Percentiles rank a stretch among this genome's conserved stretches.
These are phyloP conservation scores for Heliangelus exortis DNA, from an alignment of 2,797 vertebrate species.

Conservation along the genomic window DNA sequence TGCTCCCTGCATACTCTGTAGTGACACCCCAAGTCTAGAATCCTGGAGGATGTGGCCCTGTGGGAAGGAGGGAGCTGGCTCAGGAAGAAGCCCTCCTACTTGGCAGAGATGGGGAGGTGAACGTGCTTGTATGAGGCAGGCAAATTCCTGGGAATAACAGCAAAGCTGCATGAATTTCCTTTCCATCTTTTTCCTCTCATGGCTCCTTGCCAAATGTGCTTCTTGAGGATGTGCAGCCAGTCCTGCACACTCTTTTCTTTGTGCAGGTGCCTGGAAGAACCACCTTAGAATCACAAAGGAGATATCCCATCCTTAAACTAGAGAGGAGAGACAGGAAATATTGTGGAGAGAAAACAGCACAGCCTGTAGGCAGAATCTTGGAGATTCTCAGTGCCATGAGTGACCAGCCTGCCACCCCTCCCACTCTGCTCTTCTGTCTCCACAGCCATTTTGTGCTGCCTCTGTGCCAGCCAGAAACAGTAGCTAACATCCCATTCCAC, in stretches of 20 bases:
- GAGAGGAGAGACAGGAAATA: neutral
- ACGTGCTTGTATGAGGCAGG: neutral
- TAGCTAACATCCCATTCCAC: neutral
- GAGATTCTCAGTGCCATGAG: neutral
- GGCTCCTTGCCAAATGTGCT: neutral
- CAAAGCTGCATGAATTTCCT: neutral
- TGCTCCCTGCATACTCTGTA: neutral
- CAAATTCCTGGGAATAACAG: neutral
- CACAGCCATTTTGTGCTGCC: neutral
- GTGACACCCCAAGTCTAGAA: neutral
- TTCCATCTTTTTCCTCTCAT: rapidly evolving
- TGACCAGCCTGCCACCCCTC: rapidly evolving
- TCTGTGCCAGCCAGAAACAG: neutral
- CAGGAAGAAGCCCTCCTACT: neutral
- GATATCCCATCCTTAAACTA: neutral
- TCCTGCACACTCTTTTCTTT: neutral
- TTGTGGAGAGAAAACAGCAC: neutral
- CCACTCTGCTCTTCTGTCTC: neutral
- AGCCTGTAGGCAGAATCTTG: neutral
- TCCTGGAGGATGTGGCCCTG: neutral
- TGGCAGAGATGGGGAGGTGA: neutral
- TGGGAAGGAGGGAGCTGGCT: neutral
- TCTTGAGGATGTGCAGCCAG: neutral
- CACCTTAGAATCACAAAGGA: neutral
- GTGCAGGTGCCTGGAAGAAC: neutral